These are phyloP conservation scores for Castor canadensis DNA, from an alignment of 2,113 vertebrate genomes.

Conservation along the genomic window DNA sequence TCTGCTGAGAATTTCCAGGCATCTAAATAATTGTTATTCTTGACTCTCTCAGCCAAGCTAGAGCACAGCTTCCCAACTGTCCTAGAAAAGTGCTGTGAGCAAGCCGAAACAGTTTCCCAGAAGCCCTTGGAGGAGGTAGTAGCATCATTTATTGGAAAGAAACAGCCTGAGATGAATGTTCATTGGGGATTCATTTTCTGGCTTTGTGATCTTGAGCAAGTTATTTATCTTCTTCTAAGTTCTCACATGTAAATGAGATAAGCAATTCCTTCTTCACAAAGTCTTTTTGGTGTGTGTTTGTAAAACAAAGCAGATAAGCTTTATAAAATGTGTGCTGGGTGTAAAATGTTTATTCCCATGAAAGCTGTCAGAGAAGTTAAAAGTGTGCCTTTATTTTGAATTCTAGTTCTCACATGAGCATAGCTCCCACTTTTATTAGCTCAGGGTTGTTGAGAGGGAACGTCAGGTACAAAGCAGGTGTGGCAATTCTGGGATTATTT, in stretches of 20 bases:
- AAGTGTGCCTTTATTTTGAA: background rate
- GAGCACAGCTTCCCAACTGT: background rate
- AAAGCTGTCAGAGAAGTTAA: background rate
- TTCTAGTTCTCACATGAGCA: background rate
- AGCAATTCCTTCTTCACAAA: background rate
- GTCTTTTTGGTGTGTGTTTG: background rate
- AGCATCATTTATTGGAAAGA: background rate
- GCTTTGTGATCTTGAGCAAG: background rate
- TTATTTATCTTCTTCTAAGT: background rate
- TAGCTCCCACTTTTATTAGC: background rate
- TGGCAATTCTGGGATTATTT: background rate
- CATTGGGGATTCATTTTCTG: background rate
- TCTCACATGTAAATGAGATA: background rate
- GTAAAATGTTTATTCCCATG: background rate
- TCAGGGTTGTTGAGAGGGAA: background rate
- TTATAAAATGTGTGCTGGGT: background rate
- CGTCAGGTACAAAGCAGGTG: background rate
- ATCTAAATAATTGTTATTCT: conserved; percentile 25
- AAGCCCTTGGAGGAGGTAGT: background rate
- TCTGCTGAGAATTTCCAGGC: background rate
- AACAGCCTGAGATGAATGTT: background rate
- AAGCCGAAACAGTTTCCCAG: background rate
- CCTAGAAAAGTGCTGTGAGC: background rate
- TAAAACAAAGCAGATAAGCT: background rate
- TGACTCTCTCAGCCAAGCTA: background rate